phyloP scores from a whole-genome alignment of 2,888 invertebrate genomes.

The Diplazon laetatorius region DNA sequence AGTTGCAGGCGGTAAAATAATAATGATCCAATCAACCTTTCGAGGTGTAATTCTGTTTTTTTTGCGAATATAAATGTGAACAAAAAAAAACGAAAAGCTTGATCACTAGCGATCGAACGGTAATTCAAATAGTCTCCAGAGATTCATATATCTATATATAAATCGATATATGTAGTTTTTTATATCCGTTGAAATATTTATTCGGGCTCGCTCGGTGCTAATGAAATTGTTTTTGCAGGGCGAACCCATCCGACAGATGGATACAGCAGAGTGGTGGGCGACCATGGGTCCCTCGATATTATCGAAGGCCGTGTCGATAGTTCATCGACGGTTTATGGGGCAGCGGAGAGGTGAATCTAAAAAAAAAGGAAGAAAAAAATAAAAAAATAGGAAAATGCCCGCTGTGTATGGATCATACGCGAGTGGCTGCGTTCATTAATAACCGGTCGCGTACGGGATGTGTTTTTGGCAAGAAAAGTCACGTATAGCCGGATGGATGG shows the following conservation, averaged over 20 bases:
- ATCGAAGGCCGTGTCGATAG: slow-evolving; percentile 4
- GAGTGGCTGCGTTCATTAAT: slow-evolving; percentile 74
- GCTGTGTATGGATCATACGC: slow-evolving; percentile 45
- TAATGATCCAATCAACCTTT: no score
- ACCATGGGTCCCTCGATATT: slow-evolving; percentile 16
- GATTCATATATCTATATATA: no score
- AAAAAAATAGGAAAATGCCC: slow-evolving; percentile 19
- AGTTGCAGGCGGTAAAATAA: no score
- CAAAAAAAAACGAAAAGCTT: no score
- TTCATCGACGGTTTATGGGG: slow-evolving; percentile 42
- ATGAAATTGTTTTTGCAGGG: neutral
- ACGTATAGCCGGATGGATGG: slow-evolving; percentile 77
- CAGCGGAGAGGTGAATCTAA: slow-evolving; percentile 11
- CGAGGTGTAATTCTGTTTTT: no score
- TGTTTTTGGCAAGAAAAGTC: slow-evolving; percentile 78
- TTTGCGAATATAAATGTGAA: no score
- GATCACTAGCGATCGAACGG: no score
- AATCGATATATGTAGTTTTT: no score
- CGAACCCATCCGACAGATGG: neutral
- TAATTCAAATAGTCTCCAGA: no score
- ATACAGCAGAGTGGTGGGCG: neutral
- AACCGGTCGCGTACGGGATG: slow-evolving; percentile 72
- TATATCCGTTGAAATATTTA: no score
- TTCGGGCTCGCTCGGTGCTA: no score
- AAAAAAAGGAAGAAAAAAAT: slow-evolving; percentile 2